phyloP scores from a whole-genome alignment of 2,113 vertebrate species.

The Thinocorus orbignyianus region DNA sequence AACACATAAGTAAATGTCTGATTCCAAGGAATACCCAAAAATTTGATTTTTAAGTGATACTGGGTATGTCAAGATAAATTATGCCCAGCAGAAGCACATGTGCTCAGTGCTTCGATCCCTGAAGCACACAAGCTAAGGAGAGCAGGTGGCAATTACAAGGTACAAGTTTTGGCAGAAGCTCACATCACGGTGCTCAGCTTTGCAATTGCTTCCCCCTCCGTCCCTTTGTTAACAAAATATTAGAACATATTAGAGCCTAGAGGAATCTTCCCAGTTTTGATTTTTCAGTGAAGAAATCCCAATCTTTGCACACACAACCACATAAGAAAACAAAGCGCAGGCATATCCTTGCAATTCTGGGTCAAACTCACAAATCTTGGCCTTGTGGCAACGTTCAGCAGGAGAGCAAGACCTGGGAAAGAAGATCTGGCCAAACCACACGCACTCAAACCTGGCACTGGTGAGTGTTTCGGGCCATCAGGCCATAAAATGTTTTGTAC shows the following conservation, averaged over 20 bases:
- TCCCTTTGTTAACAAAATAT: not conserved
- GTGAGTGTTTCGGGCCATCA: not conserved
- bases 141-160: not conserved
- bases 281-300: not conserved
- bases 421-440: not conserved
- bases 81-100: not conserved
- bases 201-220: not conserved
- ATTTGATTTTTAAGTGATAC: not conserved
- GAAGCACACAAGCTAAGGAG: not conserved
- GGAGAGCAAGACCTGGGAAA: not conserved
- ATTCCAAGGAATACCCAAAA: not conserved
- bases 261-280: not conserved
- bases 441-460: not conserved
- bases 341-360: not conserved
- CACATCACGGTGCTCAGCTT: not conserved
- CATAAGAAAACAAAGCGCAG: not conserved
- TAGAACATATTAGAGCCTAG: not conserved
- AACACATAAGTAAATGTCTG: not conserved
- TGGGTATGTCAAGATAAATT: not conserved
- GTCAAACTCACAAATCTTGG: not conserved
- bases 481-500: not conserved
- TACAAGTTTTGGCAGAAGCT: not conserved
- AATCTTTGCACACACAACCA: not conserved
- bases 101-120: not conserved
- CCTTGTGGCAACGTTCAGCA: not conserved